Evolutionary conservation across 2,888 invertebrate genomes (phyloP).

Genomic region (Noctua pronuba): DNA sequence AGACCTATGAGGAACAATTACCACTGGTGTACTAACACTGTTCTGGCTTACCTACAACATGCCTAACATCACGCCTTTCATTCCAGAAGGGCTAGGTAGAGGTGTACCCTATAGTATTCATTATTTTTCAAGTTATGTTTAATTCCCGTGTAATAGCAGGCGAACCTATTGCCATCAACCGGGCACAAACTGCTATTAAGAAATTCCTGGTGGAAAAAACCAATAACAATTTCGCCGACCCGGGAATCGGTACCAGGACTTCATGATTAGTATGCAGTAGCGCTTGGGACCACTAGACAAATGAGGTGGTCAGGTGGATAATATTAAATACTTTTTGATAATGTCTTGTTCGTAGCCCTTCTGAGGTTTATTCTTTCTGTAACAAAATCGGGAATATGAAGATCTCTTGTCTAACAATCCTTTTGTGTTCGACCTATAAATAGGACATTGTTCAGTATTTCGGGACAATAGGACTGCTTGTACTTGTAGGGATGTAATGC

Average conservation of each 20-base stretch:
- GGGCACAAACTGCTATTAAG: background rate
- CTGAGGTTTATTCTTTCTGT: background rate
- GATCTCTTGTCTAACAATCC: conserved; percentile 54
- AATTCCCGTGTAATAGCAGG: background rate
- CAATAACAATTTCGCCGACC: too few species aligned
- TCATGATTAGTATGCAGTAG: background rate
- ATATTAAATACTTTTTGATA: background rate
- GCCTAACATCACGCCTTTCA: too few species aligned
- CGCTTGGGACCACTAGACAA: background rate
- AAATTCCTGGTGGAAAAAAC: background rate
- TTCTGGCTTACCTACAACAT: too few species aligned
- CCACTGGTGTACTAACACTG: too few species aligned
- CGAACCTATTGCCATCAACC: background rate
- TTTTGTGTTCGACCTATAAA: conserved; percentile 55
- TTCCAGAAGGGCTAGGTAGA: too few species aligned
- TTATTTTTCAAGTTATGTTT: too few species aligned
- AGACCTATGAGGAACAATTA: too few species aligned
- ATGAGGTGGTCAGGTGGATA: too few species aligned
- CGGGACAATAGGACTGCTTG: conserved; percentile 51
- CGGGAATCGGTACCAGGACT: background rate
- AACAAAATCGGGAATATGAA: conserved; percentile 43
- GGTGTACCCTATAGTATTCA: too few species aligned
- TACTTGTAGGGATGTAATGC: conserved; percentile 35
- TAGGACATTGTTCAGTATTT: conserved; percentile 57
- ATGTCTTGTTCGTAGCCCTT: conserved; percentile 7